Evolutionary conservation across 2,888 invertebrate species (phyloP).

Genomic region (Folsomia candida): DNA sequence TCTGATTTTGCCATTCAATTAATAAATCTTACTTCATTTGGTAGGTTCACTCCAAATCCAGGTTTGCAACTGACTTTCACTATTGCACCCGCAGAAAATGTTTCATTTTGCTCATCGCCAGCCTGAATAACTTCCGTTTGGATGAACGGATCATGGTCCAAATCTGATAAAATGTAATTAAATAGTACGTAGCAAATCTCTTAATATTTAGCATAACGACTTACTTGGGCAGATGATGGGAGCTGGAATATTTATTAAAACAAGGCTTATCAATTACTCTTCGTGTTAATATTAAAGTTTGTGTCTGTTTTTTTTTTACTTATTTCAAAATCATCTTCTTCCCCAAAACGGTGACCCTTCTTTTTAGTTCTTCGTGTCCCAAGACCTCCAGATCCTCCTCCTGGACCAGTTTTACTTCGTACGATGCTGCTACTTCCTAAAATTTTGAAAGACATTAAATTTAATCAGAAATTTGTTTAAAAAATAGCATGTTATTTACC

Average conservation of each 20-base stretch:
- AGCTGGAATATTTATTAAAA: background rate
- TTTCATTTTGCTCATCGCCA: constrained; percentile 69
- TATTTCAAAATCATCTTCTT: constrained; percentile 52
- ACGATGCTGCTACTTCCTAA: constrained; percentile 4
- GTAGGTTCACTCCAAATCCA: constrained; percentile 73
- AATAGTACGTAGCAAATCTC: constrained; percentile 12
- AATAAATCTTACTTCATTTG: constrained; percentile 75
- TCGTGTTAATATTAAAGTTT: too few species aligned
- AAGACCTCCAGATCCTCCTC: constrained; percentile 36
- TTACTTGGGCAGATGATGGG: background rate
- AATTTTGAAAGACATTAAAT: background rate
- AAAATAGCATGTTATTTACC: constrained; percentile 12
- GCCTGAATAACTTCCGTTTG: constrained; percentile 70
- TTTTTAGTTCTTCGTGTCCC: constrained; percentile 23
- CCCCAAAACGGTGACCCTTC: constrained; percentile 35
- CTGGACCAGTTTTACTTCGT: constrained; percentile 31
- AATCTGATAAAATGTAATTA: background rate
- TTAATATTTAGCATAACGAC: constrained; percentile 2
- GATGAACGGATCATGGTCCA: constrained; percentile 62
- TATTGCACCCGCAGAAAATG: constrained; percentile 73
- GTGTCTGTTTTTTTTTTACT: constrained; percentile 38
- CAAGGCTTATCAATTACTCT: background rate
- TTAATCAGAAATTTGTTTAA: background rate
- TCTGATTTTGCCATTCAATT: constrained; percentile 76
- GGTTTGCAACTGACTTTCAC: constrained; percentile 73